phyloP scores from a whole-genome alignment of 1,140 invertebrate genomes.

The Drosophila leontia region DNA sequence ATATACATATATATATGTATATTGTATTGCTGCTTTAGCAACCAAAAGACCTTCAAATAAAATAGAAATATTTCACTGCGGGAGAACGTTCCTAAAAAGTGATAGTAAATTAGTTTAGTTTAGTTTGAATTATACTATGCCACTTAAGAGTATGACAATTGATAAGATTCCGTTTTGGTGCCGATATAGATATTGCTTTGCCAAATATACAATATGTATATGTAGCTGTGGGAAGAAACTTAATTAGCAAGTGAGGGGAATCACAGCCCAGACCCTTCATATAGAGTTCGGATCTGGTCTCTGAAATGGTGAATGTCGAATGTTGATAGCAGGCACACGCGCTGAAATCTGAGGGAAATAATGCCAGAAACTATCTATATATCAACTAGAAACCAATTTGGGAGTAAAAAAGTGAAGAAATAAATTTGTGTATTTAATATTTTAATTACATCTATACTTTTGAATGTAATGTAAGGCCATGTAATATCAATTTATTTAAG shows the following conservation, averaged over 20 bases:
- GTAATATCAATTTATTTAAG: too few species aligned
- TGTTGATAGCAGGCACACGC: background rate
- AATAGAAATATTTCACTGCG: slow-evolving; percentile 28
- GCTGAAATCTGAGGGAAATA: background rate
- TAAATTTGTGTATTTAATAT: too few species aligned
- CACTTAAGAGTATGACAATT: slow-evolving; percentile 67
- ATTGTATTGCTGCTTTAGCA: slow-evolving; percentile 22
- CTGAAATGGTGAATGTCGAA: background rate
- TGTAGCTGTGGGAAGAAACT: slow-evolving; percentile 6
- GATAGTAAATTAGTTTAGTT: slow-evolving; percentile 68
- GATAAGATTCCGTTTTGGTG: slow-evolving; percentile 58
- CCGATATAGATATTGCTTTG: slow-evolving; percentile 41
- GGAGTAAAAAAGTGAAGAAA: too few species aligned
- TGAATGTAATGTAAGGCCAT: too few species aligned
- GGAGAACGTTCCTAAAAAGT: slow-evolving; percentile 36
- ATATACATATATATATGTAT: slow-evolving; percentile 15
- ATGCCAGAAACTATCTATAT: background rate
- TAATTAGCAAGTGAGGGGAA: slow-evolving; percentile 31
- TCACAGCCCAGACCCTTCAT: slow-evolving; percentile 2
- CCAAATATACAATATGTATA: slow-evolving; percentile 1
- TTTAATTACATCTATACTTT: too few species aligned
- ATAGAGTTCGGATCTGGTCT: background rate
- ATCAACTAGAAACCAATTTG: too few species aligned
- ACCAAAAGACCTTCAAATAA: slow-evolving; percentile 51
- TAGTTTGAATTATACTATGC: slow-evolving; percentile 66